Evolutionary conservation across 2,797 vertebrate genomes (phyloP), one percentile per base, ranked within the genome.

Genomic region (Adrianichthys oophorus): DNA sequence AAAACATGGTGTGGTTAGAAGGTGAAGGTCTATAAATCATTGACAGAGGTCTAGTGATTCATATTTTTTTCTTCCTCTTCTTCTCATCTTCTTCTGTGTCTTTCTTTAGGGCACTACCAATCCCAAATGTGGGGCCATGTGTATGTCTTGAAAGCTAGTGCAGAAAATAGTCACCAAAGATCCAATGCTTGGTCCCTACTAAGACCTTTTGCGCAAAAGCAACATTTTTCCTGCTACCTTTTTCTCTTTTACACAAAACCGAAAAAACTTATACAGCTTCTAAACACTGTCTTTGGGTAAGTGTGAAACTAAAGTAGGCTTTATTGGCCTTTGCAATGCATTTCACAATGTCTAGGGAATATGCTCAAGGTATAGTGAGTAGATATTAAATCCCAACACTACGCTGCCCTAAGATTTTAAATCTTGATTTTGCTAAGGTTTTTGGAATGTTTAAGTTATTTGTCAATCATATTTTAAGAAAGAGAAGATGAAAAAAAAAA

Each of bases 361-460:
- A 56, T 48, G 4, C 56, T 76, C 42, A 43, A 68, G 67, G 54
- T 71, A 63, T 24, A 47, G 10, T 40, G 57, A 65, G 54, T 23
- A 24, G 56, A 26, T 41, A n/a, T 32, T 60, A 69, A 70, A 56
- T 68, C 63, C 56, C 49, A 43, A 59, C 63, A 56, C 16, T 60
- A 59, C 67, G 61, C 56, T 41, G 23, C 13, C 43, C 52, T 1
- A 14, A 23, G 47, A 4, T 15, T 0, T 24, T 46, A 23, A 21
- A 50, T 53, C 17, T 48, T 59, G 24, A 68, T 70, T 64, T 56
- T 29, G 55, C 48, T 70, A 72, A 49, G 44, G 44, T 43, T 57
- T 78, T 76, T 66, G 69, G 65, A 82, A 70, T 48, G 56, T 42
- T 48, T 52, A 12, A 46, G 65, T 62, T 61, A 52, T 72, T 65